Conservation (phyloP, 1,140 invertebrate genomes). For the Episyrphus balteatus region DNA sequence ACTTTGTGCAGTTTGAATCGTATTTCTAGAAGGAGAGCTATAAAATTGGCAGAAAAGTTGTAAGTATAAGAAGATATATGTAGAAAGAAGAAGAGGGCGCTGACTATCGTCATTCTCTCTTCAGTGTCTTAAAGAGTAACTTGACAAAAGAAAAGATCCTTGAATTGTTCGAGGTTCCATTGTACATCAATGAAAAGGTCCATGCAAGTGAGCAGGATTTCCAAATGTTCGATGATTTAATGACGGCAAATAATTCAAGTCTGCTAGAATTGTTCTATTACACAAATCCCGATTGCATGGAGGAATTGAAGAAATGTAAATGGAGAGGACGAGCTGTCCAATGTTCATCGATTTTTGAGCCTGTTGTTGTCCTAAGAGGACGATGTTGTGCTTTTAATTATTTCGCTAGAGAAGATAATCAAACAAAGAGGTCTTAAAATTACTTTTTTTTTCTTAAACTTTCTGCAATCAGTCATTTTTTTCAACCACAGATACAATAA, state of each 20-base stretch:
- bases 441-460: neutral
- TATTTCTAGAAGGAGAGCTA: slow-evolving; percentile 11
- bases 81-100: neutral
- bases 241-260: slow-evolving; percentile 25
- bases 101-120: neutral
- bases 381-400: slow-evolving; percentile 53
- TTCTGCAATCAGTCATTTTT: neutral
- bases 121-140: neutral
- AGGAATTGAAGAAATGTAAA: slow-evolving; percentile 43
- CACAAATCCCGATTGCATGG: slow-evolving; percentile 39
- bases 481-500: neutral
- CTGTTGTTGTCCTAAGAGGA: slow-evolving; percentile 40
- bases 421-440: slow-evolving; percentile 1
- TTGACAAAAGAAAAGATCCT: neutral
- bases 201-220: neutral
- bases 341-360: slow-evolving; percentile 43
- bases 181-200: neutral
- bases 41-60: slow-evolving; percentile 28
- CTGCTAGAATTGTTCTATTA: slow-evolving; percentile 22
- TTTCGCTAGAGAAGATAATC: slow-evolving; percentile 22
- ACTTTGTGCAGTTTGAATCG: slow-evolving; percentile 55
- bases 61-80: slow-evolving; percentile 1
- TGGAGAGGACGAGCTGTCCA: slow-evolving; percentile 45
- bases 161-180: neutral
- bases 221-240: slow-evolving; percentile 6